Evolutionary conservation across 2,888 invertebrate genomes (phyloP).

Genomic region (Sarcophaga subvicina): DNA sequence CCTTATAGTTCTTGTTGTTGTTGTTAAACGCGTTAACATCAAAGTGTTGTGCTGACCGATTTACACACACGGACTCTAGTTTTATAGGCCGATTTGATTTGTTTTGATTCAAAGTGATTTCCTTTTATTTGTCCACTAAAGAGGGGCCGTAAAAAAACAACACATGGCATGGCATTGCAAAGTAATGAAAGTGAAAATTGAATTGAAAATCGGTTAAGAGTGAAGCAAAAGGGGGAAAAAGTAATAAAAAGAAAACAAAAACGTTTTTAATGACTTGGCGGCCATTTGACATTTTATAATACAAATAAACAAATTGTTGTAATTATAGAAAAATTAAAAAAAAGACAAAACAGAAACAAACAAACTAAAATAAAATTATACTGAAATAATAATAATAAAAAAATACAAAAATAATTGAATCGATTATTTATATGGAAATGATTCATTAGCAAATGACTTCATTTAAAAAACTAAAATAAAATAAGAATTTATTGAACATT

Average conservation of each 20-base stretch:
- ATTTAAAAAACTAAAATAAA: slow-evolving; percentile 28
- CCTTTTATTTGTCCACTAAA: not conserved
- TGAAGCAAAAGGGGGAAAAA: no score
- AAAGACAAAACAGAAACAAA: not conserved
- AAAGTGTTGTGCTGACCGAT: slow-evolving; percentile 14
- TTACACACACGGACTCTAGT: slow-evolving; percentile 4
- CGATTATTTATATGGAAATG: slow-evolving; percentile 15
- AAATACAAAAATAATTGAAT: not conserved
- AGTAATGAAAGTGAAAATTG: slow-evolving; percentile 2
- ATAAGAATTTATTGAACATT: not conserved
- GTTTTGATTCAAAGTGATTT: slow-evolving; percentile 14
- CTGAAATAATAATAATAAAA: not conserved
- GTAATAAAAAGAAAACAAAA: not conserved
- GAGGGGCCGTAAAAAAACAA: not conserved
- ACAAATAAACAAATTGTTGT: not conserved
- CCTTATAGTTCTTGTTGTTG: not conserved
- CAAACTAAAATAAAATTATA: not conserved
- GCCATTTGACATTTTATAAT: slow-evolving; percentile 1
- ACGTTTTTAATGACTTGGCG: not conserved
- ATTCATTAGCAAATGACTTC: slow-evolving; percentile 51
- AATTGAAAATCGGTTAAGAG: not conserved
- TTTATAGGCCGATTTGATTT: slow-evolving; percentile 40
- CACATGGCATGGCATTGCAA: not conserved
- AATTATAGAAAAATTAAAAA: not conserved
- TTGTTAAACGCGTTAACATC: not conserved